phyloP scores from a whole-genome alignment of 2,888 invertebrate species.

The Brachypterus glaber region DNA sequence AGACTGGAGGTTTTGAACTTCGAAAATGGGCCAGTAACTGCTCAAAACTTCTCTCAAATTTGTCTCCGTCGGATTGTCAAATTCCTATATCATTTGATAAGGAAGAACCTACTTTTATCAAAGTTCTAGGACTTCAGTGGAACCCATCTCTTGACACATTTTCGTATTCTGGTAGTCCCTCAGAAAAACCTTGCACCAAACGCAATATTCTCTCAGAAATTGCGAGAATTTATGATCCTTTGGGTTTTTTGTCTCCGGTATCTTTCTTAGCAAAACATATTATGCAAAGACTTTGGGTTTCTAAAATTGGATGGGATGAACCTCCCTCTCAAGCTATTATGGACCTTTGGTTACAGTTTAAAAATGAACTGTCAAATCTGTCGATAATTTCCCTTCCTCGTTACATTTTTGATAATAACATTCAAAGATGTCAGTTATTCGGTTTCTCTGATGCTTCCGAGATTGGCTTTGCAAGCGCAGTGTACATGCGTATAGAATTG shows the following conservation, averaged over 20 bases:
- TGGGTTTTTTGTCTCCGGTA: conserved; percentile 4
- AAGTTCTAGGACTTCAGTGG: conserved; percentile 10
- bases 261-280: conserved; percentile 2
- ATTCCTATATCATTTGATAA: too few relatives aligned
- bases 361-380: conserved; percentile 1
- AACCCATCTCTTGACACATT: not conserved
- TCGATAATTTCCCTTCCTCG: conserved; percentile 3
- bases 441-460: conserved; percentile 14
- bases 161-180: not conserved
- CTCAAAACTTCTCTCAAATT: too few relatives aligned
- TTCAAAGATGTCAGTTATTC: conserved; percentile 6
- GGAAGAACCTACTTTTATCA: too few relatives aligned
- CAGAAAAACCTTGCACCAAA: conserved; percentile 7
- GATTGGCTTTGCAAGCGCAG: conserved; percentile 8
- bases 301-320: conserved; percentile 4
- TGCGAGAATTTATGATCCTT: conserved; percentile 11
- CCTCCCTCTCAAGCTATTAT: conserved; percentile 4
- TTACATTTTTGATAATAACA: conserved; percentile 1
- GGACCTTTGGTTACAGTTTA: conserved; percentile 3
- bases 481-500: conserved; percentile 5
- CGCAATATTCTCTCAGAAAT: conserved; percentile 9
- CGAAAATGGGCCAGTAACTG: conserved; percentile 12
- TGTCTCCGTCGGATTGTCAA: too few relatives aligned
- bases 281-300: conserved; percentile 10
- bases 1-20: conserved; percentile 7